Evolutionary conservation across 2,797 vertebrate species (phyloP), one percentile per base, ranked within the genome.

Genomic region (Intellagama lesueurii): DNA sequence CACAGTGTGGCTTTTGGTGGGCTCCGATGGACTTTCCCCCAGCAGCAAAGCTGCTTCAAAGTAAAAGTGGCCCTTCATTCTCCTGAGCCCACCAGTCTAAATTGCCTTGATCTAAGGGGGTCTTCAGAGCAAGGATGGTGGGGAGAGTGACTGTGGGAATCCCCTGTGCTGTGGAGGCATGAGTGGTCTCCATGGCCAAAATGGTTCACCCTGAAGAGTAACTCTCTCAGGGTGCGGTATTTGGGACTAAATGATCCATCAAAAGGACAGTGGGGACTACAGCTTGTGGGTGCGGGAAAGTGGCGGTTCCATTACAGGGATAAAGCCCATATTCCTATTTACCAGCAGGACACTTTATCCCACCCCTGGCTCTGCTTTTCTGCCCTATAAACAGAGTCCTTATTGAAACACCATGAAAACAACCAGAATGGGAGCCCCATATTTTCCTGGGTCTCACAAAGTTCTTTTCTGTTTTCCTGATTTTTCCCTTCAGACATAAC

Each of bases 391-490:
- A 22, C 1, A 87, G 0, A 66, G 7, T 75, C 82, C 22, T 77
- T 52, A 1, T 81, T 75, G 35, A 86, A 60, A 81, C 0, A 0
- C 0, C 44, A 22, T 49, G 88, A 35, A 87, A 87, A 14, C 26
- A 30, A 66, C 40, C 47, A 30, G n/a, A 56, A 83, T 64, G 87
- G 32, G 35, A 0, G 0, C 1, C 7, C 1, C 0, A 12, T 70
- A 49, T 0, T n/a, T 2, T 6, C 0, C 28, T 16, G 0, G 26
- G 5, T 56, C 26, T 66, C n/a, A 76, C 12, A 26, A 1, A 77
- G 28, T 35, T 92, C 19, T 70, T 47, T 1, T 85, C 32, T 47
- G 7, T 76, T 83, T 35, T 22, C 32, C 17, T n/a, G 49, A 47
- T n/a, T 52, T 52, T 7, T 19, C 9, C 22, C 70, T 85, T 76